Percentiles rank a stretch among this genome's conserved stretches.
phyloP scores from a whole-genome alignment of 1,140 invertebrate species.

The Aplysia californica region DNA sequence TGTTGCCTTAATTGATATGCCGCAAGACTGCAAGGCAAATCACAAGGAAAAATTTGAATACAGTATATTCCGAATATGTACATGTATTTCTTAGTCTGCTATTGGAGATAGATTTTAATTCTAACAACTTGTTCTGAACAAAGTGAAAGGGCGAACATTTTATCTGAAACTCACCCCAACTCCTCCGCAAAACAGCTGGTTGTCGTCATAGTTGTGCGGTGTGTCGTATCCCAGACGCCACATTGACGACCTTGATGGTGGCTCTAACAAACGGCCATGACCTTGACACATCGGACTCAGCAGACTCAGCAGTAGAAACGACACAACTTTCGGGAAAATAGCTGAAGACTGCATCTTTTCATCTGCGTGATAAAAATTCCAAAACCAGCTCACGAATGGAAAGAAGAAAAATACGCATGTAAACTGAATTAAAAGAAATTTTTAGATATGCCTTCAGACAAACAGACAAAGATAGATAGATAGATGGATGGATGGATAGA shows the following conservation, averaged over 20 bases:
- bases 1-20: too few species aligned
- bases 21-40: too few species aligned
- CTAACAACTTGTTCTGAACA: too few species aligned
- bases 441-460: not conserved
- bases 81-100: too few species aligned
- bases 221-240: slow-evolving; percentile 93
- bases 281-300: not conserved
- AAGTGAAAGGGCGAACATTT: too few species aligned
- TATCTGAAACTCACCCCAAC: slow-evolving; percentile 71
- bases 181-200: slow-evolving; percentile 85
- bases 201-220: slow-evolving; percentile 93
- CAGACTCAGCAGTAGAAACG: not conserved
- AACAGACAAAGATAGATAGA: not conserved
- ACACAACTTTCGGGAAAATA: not conserved
- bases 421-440: not conserved
- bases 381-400: not conserved
- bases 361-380: not conserved
- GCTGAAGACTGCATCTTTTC: too few species aligned
- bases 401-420: too few species aligned
- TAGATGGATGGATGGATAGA: not conserved
- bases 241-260: slow-evolving; percentile 89
- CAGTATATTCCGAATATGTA: too few species aligned
- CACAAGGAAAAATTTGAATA: too few species aligned
- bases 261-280: slow-evolving; percentile 88
- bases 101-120: too few species aligned